Conservation (phyloP, 2,797 vertebrate species). For the Acanthornis magna region DNA sequence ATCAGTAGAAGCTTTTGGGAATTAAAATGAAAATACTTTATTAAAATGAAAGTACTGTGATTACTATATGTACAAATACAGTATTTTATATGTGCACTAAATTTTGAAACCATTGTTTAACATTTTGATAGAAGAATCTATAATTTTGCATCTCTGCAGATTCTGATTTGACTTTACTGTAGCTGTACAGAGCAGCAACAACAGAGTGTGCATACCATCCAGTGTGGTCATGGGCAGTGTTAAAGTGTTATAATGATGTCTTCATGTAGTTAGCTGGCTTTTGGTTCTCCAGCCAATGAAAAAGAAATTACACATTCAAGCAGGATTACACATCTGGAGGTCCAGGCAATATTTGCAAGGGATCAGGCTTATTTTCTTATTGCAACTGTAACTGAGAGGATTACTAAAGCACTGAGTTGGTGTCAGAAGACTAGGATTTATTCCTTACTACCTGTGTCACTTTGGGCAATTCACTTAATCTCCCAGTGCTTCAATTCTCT, state of each 20-base stretch:
- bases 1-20: background rate
- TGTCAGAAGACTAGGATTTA: slow-evolving; percentile 41
- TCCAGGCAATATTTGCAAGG: slow-evolving; percentile 13
- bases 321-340: slow-evolving; percentile 14
- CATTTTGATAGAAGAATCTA: background rate
- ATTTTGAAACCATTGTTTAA: background rate
- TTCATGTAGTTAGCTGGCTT: background rate
- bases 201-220: background rate
- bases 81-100: background rate
- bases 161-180: background rate
- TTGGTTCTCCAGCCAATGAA: background rate
- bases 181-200: background rate
- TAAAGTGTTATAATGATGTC: background rate
- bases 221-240: background rate
- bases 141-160: background rate
- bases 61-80: background rate
- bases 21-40: background rate
- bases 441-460: background rate
- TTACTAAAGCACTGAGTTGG: slow-evolving; percentile 17
- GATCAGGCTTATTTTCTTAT: background rate
- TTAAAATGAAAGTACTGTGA: background rate
- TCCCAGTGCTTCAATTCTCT: background rate
- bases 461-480: slow-evolving; percentile 26
- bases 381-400: slow-evolving; percentile 21
- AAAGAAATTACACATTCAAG: background rate